phyloP scores from a whole-genome alignment of 2,113 vertebrate genomes.

The Andinoacara biseriatus region DNA sequence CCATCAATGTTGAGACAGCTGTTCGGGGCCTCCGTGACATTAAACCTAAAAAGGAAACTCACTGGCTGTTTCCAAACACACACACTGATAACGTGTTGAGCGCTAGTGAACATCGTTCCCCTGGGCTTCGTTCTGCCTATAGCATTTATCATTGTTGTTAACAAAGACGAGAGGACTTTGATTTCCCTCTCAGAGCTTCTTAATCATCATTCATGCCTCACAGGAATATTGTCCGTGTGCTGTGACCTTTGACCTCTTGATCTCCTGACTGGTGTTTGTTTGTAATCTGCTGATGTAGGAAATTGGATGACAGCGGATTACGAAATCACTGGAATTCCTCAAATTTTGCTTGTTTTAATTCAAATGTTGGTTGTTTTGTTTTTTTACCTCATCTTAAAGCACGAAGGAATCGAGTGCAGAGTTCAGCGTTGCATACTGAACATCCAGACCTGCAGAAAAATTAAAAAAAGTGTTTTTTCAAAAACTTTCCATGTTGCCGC shows the following conservation, averaged over 20 bases:
- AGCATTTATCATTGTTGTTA: not conserved
- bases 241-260: constrained; percentile 63
- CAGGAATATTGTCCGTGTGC: constrained; percentile 63
- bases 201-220: constrained; percentile 65
- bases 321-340: constrained; percentile 1
- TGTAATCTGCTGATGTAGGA: constrained; percentile 41
- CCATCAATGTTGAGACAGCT: not conserved
- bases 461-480: not conserved
- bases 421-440: not conserved
- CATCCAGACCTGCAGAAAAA: not conserved
- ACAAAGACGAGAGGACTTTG: constrained; percentile 32
- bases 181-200: constrained; percentile 35
- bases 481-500: not conserved
- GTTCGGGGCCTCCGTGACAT: not conserved
- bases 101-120: not conserved
- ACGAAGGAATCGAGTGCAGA: not conserved
- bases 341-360: not conserved
- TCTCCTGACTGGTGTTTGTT: constrained; percentile 31
- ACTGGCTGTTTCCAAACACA: not conserved
- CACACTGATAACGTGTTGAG: not conserved
- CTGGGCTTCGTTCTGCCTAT: constrained; percentile 19
- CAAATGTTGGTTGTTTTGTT: not conserved
- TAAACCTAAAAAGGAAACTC: not conserved
- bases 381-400: not conserved
- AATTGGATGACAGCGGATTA: constrained; percentile 11